Percentiles rank a stretch among this genome's conserved stretches.
phyloP scores from a whole-genome alignment of 2,113 vertebrate species.

The Bostrychus sinensis region DNA sequence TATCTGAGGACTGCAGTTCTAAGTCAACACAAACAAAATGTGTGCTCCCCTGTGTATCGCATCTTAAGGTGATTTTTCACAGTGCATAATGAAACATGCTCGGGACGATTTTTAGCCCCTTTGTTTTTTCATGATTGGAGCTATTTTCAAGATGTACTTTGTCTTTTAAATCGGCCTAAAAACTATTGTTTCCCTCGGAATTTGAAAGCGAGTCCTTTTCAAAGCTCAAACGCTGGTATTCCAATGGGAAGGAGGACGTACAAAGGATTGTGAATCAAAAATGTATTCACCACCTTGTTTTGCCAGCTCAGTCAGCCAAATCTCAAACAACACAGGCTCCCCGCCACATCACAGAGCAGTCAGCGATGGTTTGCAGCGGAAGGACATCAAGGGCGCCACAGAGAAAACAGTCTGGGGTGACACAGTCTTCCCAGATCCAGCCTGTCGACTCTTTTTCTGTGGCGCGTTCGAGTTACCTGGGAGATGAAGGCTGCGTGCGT shows the following conservation, averaged over 20 bases:
- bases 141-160: constrained; percentile 70
- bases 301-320: constrained; percentile 78
- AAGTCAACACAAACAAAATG: constrained; percentile 75
- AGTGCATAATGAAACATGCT: constrained; percentile 64
- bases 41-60: constrained; percentile 68
- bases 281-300: constrained; percentile 73
- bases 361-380: constrained; percentile 65
- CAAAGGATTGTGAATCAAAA: constrained; percentile 71
- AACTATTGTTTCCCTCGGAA: constrained; percentile 68
- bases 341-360: constrained; percentile 72
- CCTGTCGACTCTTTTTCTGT: constrained; percentile 67
- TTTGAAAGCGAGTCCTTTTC: constrained; percentile 74
- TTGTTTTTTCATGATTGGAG: constrained; percentile 68
- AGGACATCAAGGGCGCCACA: constrained; percentile 72
- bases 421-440: constrained; percentile 69
- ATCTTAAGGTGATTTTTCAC: constrained; percentile 71
- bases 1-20: constrained; percentile 71
- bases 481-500: not conserved
- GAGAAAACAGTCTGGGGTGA: constrained; percentile 67
- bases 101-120: constrained; percentile 71
- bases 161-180: constrained; percentile 63
- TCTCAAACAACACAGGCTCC: constrained; percentile 75
- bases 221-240: constrained; percentile 68
- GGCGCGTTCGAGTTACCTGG: constrained; percentile 18
- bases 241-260: constrained; percentile 61